A percentile compares a stretch with the other conserved stretches of the same genome.
These are phyloP conservation scores for Polia nebulosa DNA, from an alignment of 2,888 invertebrate genomes.

Conservation along the genomic window DNA sequence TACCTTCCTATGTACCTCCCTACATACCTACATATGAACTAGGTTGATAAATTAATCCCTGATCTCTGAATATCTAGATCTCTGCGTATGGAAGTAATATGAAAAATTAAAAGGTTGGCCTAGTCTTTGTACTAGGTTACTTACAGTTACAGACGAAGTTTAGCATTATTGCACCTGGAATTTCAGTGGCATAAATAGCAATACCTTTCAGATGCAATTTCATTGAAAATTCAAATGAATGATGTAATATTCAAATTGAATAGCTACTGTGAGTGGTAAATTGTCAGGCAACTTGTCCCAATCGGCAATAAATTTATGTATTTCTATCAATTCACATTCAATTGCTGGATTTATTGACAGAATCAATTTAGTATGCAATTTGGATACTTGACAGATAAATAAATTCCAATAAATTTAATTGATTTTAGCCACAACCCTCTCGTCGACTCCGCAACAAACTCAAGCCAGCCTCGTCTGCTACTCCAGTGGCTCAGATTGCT, in stretches of 20 bases:
- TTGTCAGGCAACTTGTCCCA: conserved; percentile 26
- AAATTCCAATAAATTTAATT: conserved; percentile 33
- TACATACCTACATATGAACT: too few relatives aligned
- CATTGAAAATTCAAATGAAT: conserved; percentile 28
- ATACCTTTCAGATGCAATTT: conserved; percentile 6
- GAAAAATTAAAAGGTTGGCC: too few relatives aligned
- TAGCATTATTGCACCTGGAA: background rate
- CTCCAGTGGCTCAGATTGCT: background rate
- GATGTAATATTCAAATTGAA: conserved; percentile 43
- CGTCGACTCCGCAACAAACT: background rate
- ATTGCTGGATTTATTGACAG: conserved; percentile 59
- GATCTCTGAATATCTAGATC: too few relatives aligned
- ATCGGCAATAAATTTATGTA: conserved; percentile 56
- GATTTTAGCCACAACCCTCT: conserved; percentile 5
- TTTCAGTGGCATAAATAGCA: conserved; percentile 4
- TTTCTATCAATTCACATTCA: conserved; percentile 63
- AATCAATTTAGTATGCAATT: conserved; percentile 30
- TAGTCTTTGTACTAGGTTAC: too few relatives aligned
- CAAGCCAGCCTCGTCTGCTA: background rate
- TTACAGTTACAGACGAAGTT: background rate
- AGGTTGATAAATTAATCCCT: too few relatives aligned
- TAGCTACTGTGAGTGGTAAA: conserved; percentile 33
- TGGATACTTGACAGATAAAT: conserved; percentile 19
- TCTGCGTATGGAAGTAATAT: too few relatives aligned
- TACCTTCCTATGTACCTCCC: background rate